Evolutionary conservation across 2,888 invertebrate species (phyloP).

Genomic region (Ditula angustiorana): DNA sequence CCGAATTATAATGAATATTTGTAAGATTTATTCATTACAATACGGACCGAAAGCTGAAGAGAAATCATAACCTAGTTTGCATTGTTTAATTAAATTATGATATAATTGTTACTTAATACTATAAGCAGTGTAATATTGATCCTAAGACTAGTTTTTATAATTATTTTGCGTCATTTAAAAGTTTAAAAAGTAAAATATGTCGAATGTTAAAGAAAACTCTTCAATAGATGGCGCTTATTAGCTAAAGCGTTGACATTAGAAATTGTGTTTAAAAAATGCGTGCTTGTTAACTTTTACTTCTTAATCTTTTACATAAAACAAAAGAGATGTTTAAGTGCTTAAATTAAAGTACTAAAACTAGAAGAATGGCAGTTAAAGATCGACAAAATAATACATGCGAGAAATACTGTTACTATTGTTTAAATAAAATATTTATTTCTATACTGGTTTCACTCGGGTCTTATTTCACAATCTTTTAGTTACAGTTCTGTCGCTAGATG

Average conservation of each 20-base stretch:
- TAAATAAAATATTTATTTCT: constrained; percentile 29
- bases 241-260: background rate
- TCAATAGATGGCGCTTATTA: background rate
- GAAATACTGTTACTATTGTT: constrained; percentile 50
- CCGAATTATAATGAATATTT: background rate
- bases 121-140: constrained; percentile 42
- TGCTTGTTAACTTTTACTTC: background rate
- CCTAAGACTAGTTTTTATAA: constrained; percentile 59
- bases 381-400: constrained; percentile 45
- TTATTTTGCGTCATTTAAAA: constrained; percentile 2
- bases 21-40: background rate
- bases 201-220: background rate
- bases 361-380: constrained; percentile 56
- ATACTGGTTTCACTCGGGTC: background rate
- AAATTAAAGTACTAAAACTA: constrained; percentile 14
- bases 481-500: background rate
- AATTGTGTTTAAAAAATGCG: background rate
- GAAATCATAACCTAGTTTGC: constrained; percentile 9
- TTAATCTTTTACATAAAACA: background rate
- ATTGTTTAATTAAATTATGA: constrained; percentile 46
- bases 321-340: constrained; percentile 17
- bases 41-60: constrained; percentile 4
- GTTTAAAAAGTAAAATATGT: background rate
- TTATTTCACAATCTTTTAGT: background rate
- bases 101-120: constrained; percentile 46